phyloP scores from a whole-genome alignment of 1,140 invertebrate genomes.

The Campoletis sonorensis region DNA sequence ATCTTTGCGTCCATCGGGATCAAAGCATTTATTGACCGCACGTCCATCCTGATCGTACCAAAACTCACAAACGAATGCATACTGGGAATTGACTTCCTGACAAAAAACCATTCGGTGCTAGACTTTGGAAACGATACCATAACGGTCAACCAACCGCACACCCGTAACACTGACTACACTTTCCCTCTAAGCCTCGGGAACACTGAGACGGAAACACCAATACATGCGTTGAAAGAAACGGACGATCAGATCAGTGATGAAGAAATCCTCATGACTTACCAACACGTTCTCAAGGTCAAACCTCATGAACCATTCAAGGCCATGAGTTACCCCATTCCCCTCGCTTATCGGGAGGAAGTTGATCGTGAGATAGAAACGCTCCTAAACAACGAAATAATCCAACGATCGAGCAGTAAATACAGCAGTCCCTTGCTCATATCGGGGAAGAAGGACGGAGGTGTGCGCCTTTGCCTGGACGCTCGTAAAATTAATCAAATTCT shows the following conservation, averaged over 20 bases:
- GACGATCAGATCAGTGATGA: too few relatives aligned
- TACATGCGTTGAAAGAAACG: too few relatives aligned
- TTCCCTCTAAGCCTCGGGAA: too few relatives aligned
- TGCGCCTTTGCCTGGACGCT: conserved; percentile 31
- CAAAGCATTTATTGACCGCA: background rate
- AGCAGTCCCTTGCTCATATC: conserved; percentile 12
- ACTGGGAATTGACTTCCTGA: background rate
- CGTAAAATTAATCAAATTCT: conserved; percentile 46
- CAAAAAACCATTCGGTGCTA: background rate
- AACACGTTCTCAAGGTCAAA: conserved; percentile 7
- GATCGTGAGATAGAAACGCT: conserved; percentile 13
- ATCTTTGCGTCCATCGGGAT: background rate
- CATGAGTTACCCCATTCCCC: conserved; percentile 36
- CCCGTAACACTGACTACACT: too few relatives aligned
- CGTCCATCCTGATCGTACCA: conserved; percentile 12
- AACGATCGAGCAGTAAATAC: background rate
- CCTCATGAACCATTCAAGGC: conserved; percentile 33
- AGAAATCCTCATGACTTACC: background rate
- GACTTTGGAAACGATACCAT: too few relatives aligned
- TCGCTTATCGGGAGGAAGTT: conserved; percentile 15
- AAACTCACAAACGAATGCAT: conserved; percentile 26
- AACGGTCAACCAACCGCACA: too few relatives aligned
- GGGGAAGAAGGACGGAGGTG: conserved; percentile 26
- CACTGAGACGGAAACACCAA: too few relatives aligned
- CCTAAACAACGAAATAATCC: conserved; percentile 14